Base-by-base conservation (phyloP, 23 tunicate genomes). In the Halocynthia roretzi region DNA sequence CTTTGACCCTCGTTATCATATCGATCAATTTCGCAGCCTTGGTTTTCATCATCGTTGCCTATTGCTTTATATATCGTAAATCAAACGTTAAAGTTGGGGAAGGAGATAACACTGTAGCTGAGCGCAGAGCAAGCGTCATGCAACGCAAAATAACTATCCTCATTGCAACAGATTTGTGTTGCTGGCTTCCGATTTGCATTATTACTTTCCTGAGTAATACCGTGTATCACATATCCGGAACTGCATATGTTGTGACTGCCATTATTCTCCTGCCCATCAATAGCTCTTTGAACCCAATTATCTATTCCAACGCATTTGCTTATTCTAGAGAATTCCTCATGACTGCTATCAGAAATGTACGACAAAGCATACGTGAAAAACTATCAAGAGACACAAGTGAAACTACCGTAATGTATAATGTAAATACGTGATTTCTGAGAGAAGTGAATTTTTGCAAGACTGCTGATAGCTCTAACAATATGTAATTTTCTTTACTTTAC, bases 91-190 rank as follows among this genome's bases (percentile, higher is more conserved):
- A 50, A 23, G 71, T 52, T 20, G 51, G 44, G 7, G 64, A 15
- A 6, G 44, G 67, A 18, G 20, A 15, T 19, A 10, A 20, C 14
- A 22, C 0, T 44, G 22, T 12, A 0, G 44, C n/a, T 0, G 77
- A 54, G n/a, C 20, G 71, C 63, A 53, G 76, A 21, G 40, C 51
- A 8, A 52, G 14, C 9, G n/a, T 52, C 0, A 70, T 80, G 83
- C 83, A 80, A 19, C 64, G 76, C n/a, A 80, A 70, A 54, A 80
- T 80, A 31, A 51, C 67, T 8, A 54, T 80, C 40, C 77, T 80
- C 10, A 80, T 80, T 10, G 83, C 65, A 12, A 80, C 83, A 0
- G 83, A 80, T 71, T n/a, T 80, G 22, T 80, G 83, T 65, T 80
- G 78, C 52, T 80, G 83, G 83, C 11, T 80, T 8, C 83, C 83